Base-by-base conservation (phyloP, 1,140 invertebrate genomes). In the Pogonognathellus flavescens region DNA sequence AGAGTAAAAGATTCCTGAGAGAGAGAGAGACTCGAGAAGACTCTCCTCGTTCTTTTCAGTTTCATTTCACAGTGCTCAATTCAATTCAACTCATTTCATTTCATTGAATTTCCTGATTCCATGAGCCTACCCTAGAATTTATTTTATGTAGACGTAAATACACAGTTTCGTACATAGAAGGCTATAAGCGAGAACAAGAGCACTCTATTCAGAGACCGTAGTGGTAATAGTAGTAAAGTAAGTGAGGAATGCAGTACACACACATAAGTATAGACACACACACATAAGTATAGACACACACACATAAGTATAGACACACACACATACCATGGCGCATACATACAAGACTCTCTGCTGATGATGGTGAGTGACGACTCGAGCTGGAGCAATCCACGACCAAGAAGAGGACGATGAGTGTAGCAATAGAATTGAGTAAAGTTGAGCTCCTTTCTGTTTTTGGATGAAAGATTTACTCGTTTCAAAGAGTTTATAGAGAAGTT, bases 31-130 rank as follows among this genome's bases (percentile, higher is more conserved):
- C 31, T 2, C 53, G 53, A 57, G 53, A 57, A 13, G 53, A 57
- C 53, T 57, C 31, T 41, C 31, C 31, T 57, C 53, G 0, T 50
- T n/a, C 70, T 76, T 76, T 76, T 76, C 70, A 76, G 70, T 76
- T 76, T 76, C 70, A 76, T 50, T 76, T 76, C 70, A 76, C 66
- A 72, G 66, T 31, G 11, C 16, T 76, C 70, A 76, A 70, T 70
- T 70, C 25, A 70, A 76, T 76, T 76, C 70, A 76, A 76, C 41
- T 76, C 70, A 76, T 76, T 76, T 57, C 53, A 57, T 57, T 57
- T 76, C 70, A 76, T 76, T 31, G 70, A 76, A 76, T 76, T 76
- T 76, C 70, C 70, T 76, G 70, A 50, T 76, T 76, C 70, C 31
- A 76, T 41, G 70, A 76, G n/a, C 9, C 41, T 31, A 41, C 31